Percentiles rank a stretch among this genome's conserved stretches.
phyloP scores from a whole-genome alignment of 2,113 vertebrate genomes.

The Holacanthus passer region DNA sequence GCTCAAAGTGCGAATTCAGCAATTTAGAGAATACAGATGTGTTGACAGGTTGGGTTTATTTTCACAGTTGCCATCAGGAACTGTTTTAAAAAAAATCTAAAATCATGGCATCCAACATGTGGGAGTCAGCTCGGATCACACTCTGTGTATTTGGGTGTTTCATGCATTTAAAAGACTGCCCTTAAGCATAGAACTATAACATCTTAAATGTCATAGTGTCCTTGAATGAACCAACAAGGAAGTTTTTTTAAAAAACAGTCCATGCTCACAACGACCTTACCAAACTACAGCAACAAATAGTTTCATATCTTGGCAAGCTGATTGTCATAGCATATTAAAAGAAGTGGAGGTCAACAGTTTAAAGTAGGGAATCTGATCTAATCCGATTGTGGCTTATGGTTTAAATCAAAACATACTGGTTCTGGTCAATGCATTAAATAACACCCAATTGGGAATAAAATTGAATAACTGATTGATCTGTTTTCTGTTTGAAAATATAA shows the following conservation, averaged over 20 bases:
- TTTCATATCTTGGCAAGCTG: not conserved
- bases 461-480: not conserved
- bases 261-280: not conserved
- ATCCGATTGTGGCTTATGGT: not conserved
- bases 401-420: not conserved
- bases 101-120: too few species aligned
- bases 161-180: not conserved
- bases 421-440: not conserved
- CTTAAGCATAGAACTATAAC: not conserved
- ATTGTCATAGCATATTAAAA: not conserved
- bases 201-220: slow-evolving; percentile 13
- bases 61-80: not conserved
- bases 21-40: too few species aligned
- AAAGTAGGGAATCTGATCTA: not conserved
- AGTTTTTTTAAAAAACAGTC: not conserved
- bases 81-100: not conserved
- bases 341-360: not conserved
- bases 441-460: too few species aligned
- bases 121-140: too few species aligned
- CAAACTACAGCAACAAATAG: not conserved
- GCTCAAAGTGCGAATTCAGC: too few species aligned
- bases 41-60: too few species aligned
- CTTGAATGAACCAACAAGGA: slow-evolving; percentile 10
- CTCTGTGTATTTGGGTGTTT: not conserved
- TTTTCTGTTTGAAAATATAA: not conserved